A percentile compares a stretch with the other conserved stretches of the same genome.
Evolutionary conservation across 2,113 vertebrate species (phyloP).

Genomic region (Gadus chalcogrammus): DNA sequence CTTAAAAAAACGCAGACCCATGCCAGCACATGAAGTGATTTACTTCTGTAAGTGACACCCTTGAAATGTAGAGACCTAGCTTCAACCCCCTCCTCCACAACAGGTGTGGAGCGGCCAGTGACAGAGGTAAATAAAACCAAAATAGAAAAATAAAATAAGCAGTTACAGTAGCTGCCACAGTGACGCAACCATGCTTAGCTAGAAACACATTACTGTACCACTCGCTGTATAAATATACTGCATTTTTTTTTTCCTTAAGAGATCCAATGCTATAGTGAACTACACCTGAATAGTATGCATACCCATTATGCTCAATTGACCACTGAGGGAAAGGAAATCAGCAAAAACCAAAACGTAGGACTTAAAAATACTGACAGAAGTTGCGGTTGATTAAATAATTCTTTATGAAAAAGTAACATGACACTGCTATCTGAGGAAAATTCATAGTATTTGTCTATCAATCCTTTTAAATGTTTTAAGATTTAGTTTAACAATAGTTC

Average conservation of each 20-base stretch:
- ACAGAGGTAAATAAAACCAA: conserved; percentile 23
- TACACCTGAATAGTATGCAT: conserved; percentile 70
- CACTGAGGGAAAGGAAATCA: conserved; percentile 42
- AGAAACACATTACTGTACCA: conserved; percentile 71
- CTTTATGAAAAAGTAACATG: conserved; percentile 41
- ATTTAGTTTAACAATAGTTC: no score
- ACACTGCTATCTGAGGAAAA: conserved; percentile 53
- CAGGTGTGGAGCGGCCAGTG: conserved; percentile 41
- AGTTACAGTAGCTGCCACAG: conserved; percentile 70
- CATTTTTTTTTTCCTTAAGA: conserved; percentile 58
- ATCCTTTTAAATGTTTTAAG: not conserved
- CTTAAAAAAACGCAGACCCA: not conserved
- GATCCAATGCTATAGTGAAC: conserved; percentile 68
- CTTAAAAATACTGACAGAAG: conserved; percentile 64
- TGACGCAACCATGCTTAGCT: conserved; percentile 74
- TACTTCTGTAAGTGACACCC: not conserved
- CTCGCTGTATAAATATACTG: conserved; percentile 73
- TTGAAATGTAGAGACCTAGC: conserved; percentile 23
- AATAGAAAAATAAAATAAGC: conserved; percentile 39
- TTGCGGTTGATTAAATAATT: conserved; percentile 70
- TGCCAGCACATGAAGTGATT: not conserved
- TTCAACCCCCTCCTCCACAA: conserved; percentile 13
- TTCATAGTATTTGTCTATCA: conserved; percentile 1
- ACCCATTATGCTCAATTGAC: conserved; percentile 58
- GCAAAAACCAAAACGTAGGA: conserved; percentile 14